Percentiles rank a stretch among this genome's conserved stretches.
phyloP scores from a whole-genome alignment of 2,113 vertebrate species.

The Beaufortia kweichowensis region DNA sequence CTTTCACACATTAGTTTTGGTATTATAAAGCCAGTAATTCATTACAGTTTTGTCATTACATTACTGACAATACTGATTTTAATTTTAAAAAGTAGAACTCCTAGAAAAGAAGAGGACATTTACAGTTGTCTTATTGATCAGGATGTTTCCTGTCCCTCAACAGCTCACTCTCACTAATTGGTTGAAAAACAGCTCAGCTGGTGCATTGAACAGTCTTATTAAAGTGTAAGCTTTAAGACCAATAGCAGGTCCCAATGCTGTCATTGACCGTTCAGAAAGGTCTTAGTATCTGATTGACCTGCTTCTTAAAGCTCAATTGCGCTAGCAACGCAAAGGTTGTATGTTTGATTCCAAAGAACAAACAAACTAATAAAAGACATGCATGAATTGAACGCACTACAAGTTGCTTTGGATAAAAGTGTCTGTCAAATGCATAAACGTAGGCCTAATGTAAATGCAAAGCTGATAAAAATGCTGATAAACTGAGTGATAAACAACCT shows the following conservation, averaged over 20 bases:
- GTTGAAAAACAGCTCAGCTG: constrained; percentile 19
- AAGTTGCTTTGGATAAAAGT: too few species aligned
- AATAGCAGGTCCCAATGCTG: constrained; percentile 5
- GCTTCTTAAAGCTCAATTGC: neutral
- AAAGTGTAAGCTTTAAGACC: neutral
- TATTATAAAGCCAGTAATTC: neutral
- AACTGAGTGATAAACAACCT: too few species aligned
- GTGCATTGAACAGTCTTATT: neutral
- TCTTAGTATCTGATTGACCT: neutral
- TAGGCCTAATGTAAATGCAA: too few species aligned
- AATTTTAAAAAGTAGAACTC: too few species aligned
- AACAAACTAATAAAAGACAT: too few species aligned
- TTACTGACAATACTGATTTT: neutral
- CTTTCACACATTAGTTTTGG: neutral
- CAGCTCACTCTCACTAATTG: neutral
- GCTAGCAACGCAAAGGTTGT: too few species aligned
- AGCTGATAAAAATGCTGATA: too few species aligned
- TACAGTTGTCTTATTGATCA: neutral
- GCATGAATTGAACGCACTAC: too few species aligned
- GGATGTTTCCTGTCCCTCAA: neutral
- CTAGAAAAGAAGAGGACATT: neutral
- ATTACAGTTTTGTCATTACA: constrained; percentile 2
- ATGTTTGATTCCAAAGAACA: too few species aligned
- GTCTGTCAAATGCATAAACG: too few species aligned
- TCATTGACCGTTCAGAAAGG: neutral